Evolutionary conservation across 2,797 vertebrate genomes (phyloP).

Genomic region (Sebastes minor): DNA sequence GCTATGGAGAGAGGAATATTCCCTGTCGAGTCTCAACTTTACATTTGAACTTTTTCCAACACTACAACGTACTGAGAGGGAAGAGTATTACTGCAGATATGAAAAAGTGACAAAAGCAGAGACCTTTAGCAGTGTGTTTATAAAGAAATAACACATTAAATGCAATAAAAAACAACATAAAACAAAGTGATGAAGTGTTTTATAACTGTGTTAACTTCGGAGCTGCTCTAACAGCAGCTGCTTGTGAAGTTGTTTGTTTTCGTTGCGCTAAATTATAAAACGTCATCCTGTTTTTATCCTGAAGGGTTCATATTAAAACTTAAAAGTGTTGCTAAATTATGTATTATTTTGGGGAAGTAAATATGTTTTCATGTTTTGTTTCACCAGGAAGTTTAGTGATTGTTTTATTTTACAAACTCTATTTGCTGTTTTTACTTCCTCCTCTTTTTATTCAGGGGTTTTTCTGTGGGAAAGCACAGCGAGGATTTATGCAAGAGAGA

Average conservation of each 20-base stretch:
- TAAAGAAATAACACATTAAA: too few relatives aligned
- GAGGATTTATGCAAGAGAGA: background rate
- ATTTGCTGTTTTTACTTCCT: background rate
- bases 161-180: background rate
- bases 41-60: background rate
- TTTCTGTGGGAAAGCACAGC: background rate
- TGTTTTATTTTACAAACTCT: background rate
- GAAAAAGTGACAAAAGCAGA: background rate
- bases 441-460: background rate
- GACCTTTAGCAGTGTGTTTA: background rate
- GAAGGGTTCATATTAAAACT: background rate
- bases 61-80: background rate
- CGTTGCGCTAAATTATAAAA: background rate
- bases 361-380: background rate
- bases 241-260: background rate
- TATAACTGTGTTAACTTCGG: too few relatives aligned
- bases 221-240: too few relatives aligned
- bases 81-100: background rate
- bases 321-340: background rate
- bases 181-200: background rate
- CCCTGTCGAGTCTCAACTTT: background rate
- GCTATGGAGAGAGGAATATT: conserved; percentile 33
- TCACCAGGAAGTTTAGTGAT: background rate
- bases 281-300: background rate
- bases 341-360: background rate